Conservation (phyloP, 2,113 vertebrate species). For the Ceuthmochares aereus region DNA sequence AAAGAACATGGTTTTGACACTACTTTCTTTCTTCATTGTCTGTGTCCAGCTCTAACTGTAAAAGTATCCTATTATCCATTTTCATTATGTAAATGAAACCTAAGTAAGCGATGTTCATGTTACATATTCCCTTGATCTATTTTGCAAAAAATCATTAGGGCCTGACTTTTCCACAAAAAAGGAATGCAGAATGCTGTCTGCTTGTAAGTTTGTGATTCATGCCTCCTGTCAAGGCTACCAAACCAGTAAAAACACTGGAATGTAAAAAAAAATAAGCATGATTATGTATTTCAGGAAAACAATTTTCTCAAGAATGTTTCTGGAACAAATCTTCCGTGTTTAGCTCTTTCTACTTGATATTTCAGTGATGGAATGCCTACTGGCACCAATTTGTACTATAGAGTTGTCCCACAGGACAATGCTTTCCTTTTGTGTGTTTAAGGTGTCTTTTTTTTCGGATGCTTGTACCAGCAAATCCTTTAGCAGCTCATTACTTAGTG, state of each 20-base stretch:
- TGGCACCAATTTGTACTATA: slow-evolving; percentile 27
- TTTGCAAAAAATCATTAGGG: slow-evolving; percentile 7
- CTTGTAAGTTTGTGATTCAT: slow-evolving; percentile 63
- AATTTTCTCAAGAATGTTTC: slow-evolving; percentile 72
- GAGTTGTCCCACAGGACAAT: slow-evolving; percentile 43
- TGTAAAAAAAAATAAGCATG: slow-evolving; percentile 61
- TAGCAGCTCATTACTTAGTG: slow-evolving; percentile 68
- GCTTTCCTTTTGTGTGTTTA: slow-evolving; percentile 11
- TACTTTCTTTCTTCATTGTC: neutral
- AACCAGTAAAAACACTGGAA: slow-evolving; percentile 68
- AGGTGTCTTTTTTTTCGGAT: slow-evolving; percentile 62
- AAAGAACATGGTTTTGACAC: neutral
- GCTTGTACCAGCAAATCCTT: slow-evolving; percentile 62
- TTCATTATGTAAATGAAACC: neutral
- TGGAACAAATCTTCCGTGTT: slow-evolving; percentile 63
- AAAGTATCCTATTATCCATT: neutral
- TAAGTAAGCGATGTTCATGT: neutral
- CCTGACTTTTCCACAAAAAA: slow-evolving; percentile 38
- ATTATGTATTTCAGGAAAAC: slow-evolving; percentile 70
- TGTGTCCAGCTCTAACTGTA: neutral
- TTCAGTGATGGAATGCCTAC: slow-evolving; percentile 50
- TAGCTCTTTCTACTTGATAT: slow-evolving; percentile 55
- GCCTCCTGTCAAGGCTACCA: slow-evolving; percentile 54
- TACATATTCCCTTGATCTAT: neutral
- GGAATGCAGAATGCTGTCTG: slow-evolving; percentile 51